phyloP scores from a whole-genome alignment of 2,113 vertebrate species.

The Pelecanus crispus region DNA sequence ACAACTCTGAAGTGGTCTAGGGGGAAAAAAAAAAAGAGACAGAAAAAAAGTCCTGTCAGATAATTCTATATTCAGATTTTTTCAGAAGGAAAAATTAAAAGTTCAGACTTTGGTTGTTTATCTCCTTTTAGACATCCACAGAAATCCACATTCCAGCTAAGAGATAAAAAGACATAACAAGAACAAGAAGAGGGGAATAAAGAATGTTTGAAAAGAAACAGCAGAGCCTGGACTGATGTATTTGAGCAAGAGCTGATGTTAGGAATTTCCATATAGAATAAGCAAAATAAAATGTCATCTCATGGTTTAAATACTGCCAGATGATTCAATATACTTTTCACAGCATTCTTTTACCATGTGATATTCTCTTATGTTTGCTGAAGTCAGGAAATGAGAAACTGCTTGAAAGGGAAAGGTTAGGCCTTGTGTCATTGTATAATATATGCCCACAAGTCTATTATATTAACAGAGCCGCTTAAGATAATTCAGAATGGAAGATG shows the following conservation, averaged over 20 bases:
- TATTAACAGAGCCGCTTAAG: conserved; percentile 41
- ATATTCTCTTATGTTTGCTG: conserved; percentile 52
- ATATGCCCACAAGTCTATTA: conserved; percentile 36
- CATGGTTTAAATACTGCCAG: conserved; percentile 60
- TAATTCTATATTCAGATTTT: background rate
- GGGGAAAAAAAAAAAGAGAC: background rate
- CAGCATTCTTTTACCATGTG: conserved; percentile 52
- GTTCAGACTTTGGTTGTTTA: background rate
- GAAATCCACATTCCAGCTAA: background rate
- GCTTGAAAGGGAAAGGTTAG: conserved; percentile 60
- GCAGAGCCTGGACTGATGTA: background rate
- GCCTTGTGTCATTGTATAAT: conserved; percentile 36
- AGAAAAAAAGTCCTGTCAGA: background rate
- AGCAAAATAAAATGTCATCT: conserved; percentile 65
- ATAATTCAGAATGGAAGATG: conserved; percentile 7
- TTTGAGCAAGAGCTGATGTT: conserved; percentile 34
- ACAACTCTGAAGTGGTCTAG: background rate
- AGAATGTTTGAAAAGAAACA: conserved; percentile 40
- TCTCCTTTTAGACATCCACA: background rate
- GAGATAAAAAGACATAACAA: conserved; percentile 5
- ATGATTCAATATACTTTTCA: conserved; percentile 59
- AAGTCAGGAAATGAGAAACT: conserved; percentile 63
- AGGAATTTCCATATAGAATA: conserved; percentile 60
- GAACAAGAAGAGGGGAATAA: background rate
- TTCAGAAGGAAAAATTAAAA: background rate